A percentile compares a stretch with the other conserved stretches of the same genome.
phyloP scores from a whole-genome alignment of 2,797 vertebrate species.

The Parotocinclus haroldoi region DNA sequence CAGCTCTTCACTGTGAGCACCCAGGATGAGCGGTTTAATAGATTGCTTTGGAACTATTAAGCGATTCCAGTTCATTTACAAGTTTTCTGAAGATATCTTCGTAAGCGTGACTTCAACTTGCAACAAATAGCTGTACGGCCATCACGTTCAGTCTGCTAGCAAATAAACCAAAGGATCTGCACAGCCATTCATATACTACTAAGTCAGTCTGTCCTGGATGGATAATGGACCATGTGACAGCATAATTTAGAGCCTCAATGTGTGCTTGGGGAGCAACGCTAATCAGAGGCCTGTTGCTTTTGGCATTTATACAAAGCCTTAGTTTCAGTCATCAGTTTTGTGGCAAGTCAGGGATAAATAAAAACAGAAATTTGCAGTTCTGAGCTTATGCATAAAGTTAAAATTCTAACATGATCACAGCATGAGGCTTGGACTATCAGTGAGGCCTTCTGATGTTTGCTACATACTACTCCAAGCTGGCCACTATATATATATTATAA shows the following conservation, averaged over 20 bases:
- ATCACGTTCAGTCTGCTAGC: slow-evolving; percentile 1
- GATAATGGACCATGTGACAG: slow-evolving; percentile 16
- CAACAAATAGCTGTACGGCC: not conserved
- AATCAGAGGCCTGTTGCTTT: not conserved
- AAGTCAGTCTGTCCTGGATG: not conserved
- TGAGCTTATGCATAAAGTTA: too few relatives aligned
- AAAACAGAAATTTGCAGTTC: not conserved
- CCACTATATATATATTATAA: too few relatives aligned
- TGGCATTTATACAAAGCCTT: not conserved
- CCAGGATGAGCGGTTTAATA: too few relatives aligned
- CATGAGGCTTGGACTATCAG: too few relatives aligned
- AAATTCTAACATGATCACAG: too few relatives aligned
- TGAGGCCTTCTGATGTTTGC: too few relatives aligned
- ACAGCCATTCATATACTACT: not conserved
- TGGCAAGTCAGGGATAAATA: not conserved
- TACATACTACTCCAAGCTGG: too few relatives aligned
- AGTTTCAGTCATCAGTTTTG: not conserved
- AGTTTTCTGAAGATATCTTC: not conserved
- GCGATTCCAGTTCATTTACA: slow-evolving; percentile 15
- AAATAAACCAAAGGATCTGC: not conserved
- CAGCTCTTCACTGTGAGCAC: too few relatives aligned
- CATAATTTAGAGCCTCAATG: slow-evolving; percentile 8
- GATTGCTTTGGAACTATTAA: not conserved
- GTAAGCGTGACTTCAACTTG: not conserved
- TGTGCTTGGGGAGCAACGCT: not conserved